phyloP scores from a whole-genome alignment of 2,113 vertebrate species.

The Sinocyclocheilus grahami region DNA sequence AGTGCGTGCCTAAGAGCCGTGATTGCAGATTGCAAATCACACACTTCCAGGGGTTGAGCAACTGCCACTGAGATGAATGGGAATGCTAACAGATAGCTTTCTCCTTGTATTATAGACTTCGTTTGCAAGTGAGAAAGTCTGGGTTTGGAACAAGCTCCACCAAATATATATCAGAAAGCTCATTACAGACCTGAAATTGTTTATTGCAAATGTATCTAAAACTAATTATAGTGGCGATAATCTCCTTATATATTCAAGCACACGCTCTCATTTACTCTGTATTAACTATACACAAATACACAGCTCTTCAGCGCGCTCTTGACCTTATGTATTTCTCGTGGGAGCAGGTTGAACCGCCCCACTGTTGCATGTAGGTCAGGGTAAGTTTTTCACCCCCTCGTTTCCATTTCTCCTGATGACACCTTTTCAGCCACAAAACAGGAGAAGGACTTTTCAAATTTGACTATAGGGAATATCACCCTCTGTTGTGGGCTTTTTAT shows the following conservation, averaged over 20 bases:
- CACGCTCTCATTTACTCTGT: background rate
- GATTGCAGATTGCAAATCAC: background rate
- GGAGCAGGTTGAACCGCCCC: background rate
- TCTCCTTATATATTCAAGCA: background rate
- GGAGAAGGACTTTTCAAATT: conserved; percentile 20
- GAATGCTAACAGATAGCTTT: background rate
- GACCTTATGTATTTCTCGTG: background rate
- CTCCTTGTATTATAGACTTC: background rate
- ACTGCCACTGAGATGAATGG: conserved; percentile 12
- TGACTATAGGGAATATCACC: conserved; percentile 30
- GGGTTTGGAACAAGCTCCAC: background rate
- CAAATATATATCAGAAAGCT: background rate
- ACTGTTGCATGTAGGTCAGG: conserved; percentile 22
- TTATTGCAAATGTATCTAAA: background rate
- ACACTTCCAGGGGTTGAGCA: background rate
- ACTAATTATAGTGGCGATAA: background rate
- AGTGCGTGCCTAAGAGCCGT: background rate
- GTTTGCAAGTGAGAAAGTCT: background rate
- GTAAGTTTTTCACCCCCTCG: background rate
- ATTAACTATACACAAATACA: background rate
- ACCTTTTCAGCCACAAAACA: background rate
- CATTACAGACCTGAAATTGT: background rate
- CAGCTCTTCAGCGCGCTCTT: background rate
- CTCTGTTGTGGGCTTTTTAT: conserved; percentile 37
- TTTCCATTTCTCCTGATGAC: conserved; percentile 23